Evolutionary conservation across 2,888 invertebrate genomes (phyloP), one percentile per base, ranked within the genome.

Genomic region (Augiades crinisus): DNA sequence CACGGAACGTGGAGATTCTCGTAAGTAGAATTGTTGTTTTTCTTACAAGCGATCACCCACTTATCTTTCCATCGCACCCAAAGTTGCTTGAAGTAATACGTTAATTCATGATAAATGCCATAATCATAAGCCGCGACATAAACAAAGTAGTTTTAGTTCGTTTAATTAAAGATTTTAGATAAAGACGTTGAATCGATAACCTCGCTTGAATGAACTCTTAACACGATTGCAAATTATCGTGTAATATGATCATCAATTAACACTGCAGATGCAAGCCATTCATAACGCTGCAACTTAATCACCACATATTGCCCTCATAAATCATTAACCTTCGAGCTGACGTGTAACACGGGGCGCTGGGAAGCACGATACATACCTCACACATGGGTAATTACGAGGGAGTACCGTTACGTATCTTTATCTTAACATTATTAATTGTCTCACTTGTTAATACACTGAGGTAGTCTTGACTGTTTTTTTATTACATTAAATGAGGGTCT

Each of bases 221-320:
- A 30, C 44, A 33, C 10, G 44, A 44, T 44, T 21, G 21, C 44
- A 44, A 33, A 33, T 44, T 21, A 33, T 33, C 44, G 14, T 5
- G 14, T 44, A 44, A 33, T 44, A 13, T 38, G 7, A 13, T 21
- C 31, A 44, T 44, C 33, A 44, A 44, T 44, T 44, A 44, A 44
- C 33, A 44, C 7, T 5, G 13, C 31, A 30, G 30, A 43, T 43
- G 43, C 46, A 22, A 14, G 17, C 41, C 30, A 43, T 36, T 12
- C 24, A 5, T 62, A 68, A 67, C 75, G 74, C 63, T 81, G 81
- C 82, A 81, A 81, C 80, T 81, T 81, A 81, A 82, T 81, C 75
- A 70, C 65, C 64, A 56, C 70, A 68, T 70, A 77, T 75, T 72
- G 72, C 70, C 16, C 16, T 65, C 57, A 73, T 81, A 69, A 69